phyloP scores from a whole-genome alignment of 2,888 invertebrate species.

The Heliconius charithonia region DNA sequence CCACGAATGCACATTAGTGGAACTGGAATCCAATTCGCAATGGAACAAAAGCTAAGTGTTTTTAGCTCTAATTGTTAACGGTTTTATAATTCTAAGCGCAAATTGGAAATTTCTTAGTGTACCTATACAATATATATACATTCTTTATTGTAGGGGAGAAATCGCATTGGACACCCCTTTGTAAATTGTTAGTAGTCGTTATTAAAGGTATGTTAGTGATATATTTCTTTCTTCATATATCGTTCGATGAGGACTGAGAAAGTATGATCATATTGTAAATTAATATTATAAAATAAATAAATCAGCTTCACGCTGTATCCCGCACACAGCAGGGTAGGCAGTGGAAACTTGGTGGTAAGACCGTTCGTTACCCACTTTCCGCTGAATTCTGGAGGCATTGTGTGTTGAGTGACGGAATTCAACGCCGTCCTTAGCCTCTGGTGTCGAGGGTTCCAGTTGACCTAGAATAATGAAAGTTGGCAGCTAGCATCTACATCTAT shows the following conservation, averaged over 20 bases:
- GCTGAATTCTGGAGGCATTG: no score
- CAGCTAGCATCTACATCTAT: no score
- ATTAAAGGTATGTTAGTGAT: not conserved
- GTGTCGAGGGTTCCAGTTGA: no score
- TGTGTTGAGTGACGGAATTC: no score
- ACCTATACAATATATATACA: not conserved
- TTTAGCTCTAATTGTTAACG: constrained; percentile 31
- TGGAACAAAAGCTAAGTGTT: constrained; percentile 33
- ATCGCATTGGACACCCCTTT: not conserved
- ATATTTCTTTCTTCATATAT: not conserved
- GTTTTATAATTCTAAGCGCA: constrained; percentile 33
- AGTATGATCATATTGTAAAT: not conserved
- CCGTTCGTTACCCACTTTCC: no score
- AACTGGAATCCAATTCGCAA: constrained; percentile 38
- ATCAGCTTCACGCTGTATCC: no score
- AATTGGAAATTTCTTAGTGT: constrained; percentile 13
- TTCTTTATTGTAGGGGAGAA: not conserved
- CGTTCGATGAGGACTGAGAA: not conserved
- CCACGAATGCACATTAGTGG: constrained; percentile 41
- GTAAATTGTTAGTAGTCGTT: not conserved
- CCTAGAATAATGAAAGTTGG: no score
- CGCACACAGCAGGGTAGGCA: no score
- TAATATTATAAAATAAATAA: no score
- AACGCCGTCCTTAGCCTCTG: no score
- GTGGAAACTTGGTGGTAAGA: no score